Evolutionary conservation across 2,888 invertebrate species (phyloP).

Genomic region (Agrochola circellaris): DNA sequence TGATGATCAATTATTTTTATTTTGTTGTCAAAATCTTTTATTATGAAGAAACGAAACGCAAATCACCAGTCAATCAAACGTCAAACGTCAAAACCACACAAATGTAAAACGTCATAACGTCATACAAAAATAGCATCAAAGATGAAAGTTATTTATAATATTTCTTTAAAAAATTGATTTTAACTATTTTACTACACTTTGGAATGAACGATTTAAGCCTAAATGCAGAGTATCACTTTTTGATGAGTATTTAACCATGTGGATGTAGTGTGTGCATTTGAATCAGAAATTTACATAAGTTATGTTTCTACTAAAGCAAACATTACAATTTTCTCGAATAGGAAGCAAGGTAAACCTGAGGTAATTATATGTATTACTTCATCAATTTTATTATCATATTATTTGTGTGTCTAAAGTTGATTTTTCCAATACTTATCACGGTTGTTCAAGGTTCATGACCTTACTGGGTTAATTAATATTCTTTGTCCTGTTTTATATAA

Average conservation of each 20-base stretch:
- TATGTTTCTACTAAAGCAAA: slow-evolving; percentile 88
- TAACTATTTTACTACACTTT: slow-evolving; percentile 68
- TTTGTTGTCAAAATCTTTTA: background rate
- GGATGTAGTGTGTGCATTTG: slow-evolving; percentile 72
- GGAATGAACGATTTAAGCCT: slow-evolving; percentile 75
- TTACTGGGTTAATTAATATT: slow-evolving; percentile 76
- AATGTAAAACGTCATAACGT: slow-evolving; percentile 73
- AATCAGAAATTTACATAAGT: slow-evolving; percentile 82
- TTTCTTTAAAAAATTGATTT: slow-evolving; percentile 75
- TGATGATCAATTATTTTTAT: too few species aligned
- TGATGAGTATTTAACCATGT: slow-evolving; percentile 72
- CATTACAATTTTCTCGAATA: slow-evolving; percentile 83
- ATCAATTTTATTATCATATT: slow-evolving; percentile 52
- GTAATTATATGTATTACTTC: slow-evolving; percentile 76
- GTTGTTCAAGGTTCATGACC: slow-evolving; percentile 82
- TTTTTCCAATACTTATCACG: slow-evolving; percentile 61
- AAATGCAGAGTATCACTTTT: slow-evolving; percentile 70
- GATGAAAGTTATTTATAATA: slow-evolving; percentile 89
- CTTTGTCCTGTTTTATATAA: slow-evolving; percentile 66
- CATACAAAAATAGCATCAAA: slow-evolving; percentile 86
- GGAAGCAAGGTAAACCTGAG: slow-evolving; percentile 83
- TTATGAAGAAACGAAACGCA: slow-evolving; percentile 57
- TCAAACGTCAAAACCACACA: slow-evolving; percentile 64
- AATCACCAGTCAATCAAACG: slow-evolving; percentile 52
- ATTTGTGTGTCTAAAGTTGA: slow-evolving; percentile 49